phyloP scores from a whole-genome alignment of 2,888 invertebrate species.

The Apocheima hispidaria region DNA sequence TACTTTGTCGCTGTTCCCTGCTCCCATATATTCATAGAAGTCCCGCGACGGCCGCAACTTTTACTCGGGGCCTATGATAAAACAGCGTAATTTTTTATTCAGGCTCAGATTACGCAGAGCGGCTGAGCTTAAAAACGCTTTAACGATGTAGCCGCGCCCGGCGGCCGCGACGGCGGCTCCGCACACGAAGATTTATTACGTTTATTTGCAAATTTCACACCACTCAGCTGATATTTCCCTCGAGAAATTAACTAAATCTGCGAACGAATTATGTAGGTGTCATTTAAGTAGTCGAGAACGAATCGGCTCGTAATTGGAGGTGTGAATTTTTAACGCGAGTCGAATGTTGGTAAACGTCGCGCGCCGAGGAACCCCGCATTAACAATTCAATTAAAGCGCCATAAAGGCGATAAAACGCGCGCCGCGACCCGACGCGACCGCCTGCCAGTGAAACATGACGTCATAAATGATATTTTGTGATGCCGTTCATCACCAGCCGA shows the following conservation, averaged over 20 bases:
- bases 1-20: constrained; percentile 6
- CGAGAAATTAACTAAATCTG: constrained; percentile 50
- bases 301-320: constrained; percentile 33
- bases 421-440: neutral
- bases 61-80: constrained; percentile 15
- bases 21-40: neutral
- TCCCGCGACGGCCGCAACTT: neutral
- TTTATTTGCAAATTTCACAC: constrained; percentile 46
- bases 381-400: constrained; percentile 50
- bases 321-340: constrained; percentile 37
- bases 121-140: constrained; percentile 26
- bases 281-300: constrained; percentile 34
- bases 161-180: neutral
- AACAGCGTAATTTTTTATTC: constrained; percentile 37
- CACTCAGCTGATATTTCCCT: constrained; percentile 48
- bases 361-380: constrained; percentile 43
- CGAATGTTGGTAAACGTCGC: constrained; percentile 33
- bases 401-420: neutral
- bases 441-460: neutral
- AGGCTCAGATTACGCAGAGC: constrained; percentile 43
- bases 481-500: neutral
- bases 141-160: constrained; percentile 24
- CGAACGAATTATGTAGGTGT: constrained; percentile 31
- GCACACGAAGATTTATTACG: constrained; percentile 44
- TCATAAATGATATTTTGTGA: constrained; percentile 1